Evolutionary conservation across 2,797 vertebrate genomes (phyloP), one percentile per base, ranked within the genome.

Genomic region (Pseudochromis fuscus): DNA sequence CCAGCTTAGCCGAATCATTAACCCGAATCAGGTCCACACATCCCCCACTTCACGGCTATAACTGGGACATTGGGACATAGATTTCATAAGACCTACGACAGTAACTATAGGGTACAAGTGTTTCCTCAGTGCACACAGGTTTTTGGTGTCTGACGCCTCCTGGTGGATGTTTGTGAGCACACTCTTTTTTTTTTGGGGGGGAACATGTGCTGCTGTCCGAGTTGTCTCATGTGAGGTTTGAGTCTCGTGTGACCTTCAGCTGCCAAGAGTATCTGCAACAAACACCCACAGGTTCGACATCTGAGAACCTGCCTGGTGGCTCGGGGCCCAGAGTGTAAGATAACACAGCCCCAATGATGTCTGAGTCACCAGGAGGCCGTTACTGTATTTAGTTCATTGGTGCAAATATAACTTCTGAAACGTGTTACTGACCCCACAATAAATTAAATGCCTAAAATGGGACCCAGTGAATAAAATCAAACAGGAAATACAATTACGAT

Each of bases 211-310:
- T 2, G 13, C 45, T 11, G 1, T 16, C 45, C 5, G 16, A 18
- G 24, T 28, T 38, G 33, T 9, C 77, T 81, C 85, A 79, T 52
- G 85, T 79, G 85, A 86, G 56, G 45, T 53, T 12, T 0, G 3
- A 44, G 81, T 84, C 86, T 86, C 82, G 56, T 83, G 86, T 86
- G 81, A 85, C 86, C 79, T 85, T 85, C 57, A 72, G 40, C 72
- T 72, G 84, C 74, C 51, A 69, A 69, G 59, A 55, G 65, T 60
- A 80, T 84, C 72, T 51, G 78, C 62, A 53, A 81, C 74, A 67
- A 78, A 84, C 85, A 82, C 82, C 86, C 67, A 72, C 59, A 53
- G 73, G 55, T 82, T 79, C 68, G 89, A 87, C 77, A 90, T 72
- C 71, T 50, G 87, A 90, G 88, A 90, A 72, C 60, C 57, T 45